Evolutionary conservation across 2,113 vertebrate genomes (phyloP).

Genomic region (Syngnathus typhle): DNA sequence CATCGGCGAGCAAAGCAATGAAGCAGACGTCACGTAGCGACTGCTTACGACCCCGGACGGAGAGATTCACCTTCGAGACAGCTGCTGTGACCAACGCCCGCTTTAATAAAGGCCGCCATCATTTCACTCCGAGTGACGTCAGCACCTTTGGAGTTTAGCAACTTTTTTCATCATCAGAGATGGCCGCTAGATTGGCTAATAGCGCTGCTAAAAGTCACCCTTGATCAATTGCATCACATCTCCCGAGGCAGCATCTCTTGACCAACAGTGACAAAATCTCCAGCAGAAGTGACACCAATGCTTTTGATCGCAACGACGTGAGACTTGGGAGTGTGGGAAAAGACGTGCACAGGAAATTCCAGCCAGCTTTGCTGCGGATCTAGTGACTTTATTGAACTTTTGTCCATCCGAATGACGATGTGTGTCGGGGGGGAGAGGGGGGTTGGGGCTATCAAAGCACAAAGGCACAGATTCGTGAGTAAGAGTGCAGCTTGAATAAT

Average conservation of each 20-base stretch:
- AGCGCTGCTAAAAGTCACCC: neutral
- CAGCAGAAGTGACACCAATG: neutral
- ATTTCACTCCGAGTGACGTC: neutral
- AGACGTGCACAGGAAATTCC: conserved; percentile 44
- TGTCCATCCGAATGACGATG: conserved; percentile 16
- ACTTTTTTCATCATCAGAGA: neutral
- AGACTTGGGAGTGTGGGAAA: conserved; percentile 42
- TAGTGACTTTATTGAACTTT: conserved; percentile 11
- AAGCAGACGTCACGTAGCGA: conserved; percentile 4
- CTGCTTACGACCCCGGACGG: conserved; percentile 23
- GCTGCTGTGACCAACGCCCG: conserved; percentile 34
- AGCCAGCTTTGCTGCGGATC: conserved; percentile 27
- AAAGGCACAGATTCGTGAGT: conserved; percentile 38
- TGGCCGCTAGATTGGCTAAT: neutral
- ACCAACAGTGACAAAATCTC: neutral
- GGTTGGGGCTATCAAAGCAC: neutral
- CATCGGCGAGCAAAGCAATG: conserved; percentile 15
- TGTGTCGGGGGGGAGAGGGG: neutral
- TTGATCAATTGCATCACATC: neutral
- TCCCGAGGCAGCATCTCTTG: neutral
- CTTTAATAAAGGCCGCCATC: conserved; percentile 17
- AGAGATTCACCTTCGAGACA: conserved; percentile 23
- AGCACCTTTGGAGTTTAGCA: neutral
- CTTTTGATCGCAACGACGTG: conserved; percentile 10
- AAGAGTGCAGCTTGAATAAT: conserved; percentile 28